These are phyloP conservation scores for Sphyrna mokarran DNA, from an alignment of 2,113 vertebrate species.

Conservation along the genomic window DNA sequence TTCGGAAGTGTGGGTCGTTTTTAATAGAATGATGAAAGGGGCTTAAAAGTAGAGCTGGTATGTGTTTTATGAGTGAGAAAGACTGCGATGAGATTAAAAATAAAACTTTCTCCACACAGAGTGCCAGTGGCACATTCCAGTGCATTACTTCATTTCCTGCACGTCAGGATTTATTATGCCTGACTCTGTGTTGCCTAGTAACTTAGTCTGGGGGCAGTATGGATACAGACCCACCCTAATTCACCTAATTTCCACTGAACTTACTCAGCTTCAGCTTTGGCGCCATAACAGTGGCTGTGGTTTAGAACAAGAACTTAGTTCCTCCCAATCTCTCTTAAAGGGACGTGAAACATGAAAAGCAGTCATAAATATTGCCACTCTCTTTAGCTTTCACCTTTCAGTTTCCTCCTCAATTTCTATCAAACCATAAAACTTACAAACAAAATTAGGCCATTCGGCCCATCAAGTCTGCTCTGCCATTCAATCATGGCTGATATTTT, in stretches of 20 bases:
- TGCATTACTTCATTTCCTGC: constrained; percentile 29
- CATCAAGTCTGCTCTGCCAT: no score
- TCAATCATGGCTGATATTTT: no score
- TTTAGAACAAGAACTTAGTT: not conserved
- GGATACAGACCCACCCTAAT: constrained; percentile 24
- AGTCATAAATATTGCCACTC: not conserved
- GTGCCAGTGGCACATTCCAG: constrained; percentile 25
- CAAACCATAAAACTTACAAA: no score
- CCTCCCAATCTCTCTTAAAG: not conserved
- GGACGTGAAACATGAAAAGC: not conserved
- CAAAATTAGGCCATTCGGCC: no score
- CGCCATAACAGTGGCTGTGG: not conserved
- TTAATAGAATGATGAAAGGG: not conserved
- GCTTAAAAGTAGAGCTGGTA: not conserved
- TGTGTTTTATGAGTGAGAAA: constrained; percentile 11
- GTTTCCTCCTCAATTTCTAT: not conserved
- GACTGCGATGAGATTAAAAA: constrained; percentile 18
- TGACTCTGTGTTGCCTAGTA: constrained; percentile 22
- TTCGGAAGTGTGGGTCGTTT: constrained; percentile 1
- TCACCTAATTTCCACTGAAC: not conserved
- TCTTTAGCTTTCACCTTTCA: not conserved
- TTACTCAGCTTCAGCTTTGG: not conserved
- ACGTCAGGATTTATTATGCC: constrained; percentile 12
- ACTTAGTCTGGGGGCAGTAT: constrained; percentile 25
- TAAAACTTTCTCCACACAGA: constrained; percentile 16